Evolutionary conservation across 2,888 invertebrate species (phyloP).

Genomic region (Halocaridina rubra): DNA sequence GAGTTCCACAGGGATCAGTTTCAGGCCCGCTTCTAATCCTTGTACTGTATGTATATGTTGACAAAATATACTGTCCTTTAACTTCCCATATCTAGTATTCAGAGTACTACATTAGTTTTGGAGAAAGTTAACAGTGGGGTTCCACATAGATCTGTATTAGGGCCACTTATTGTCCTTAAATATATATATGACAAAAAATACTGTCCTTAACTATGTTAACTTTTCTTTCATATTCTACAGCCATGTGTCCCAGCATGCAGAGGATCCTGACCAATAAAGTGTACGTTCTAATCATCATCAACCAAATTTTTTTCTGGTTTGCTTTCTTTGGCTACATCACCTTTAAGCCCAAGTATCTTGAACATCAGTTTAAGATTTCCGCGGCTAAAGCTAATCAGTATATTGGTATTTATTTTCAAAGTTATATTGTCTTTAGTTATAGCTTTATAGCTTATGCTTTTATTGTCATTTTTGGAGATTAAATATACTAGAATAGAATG

Average conservation of each 20-base stretch:
- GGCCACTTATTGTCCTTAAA: background rate
- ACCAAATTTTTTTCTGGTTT: conserved; percentile 51
- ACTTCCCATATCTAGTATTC: no score
- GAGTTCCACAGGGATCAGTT: no score
- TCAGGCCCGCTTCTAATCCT: no score
- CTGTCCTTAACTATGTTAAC: background rate
- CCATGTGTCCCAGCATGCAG: background rate
- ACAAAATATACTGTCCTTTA: no score
- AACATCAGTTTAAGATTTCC: conserved; percentile 57
- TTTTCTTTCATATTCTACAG: background rate
- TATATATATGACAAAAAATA: background rate
- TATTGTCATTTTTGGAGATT: background rate
- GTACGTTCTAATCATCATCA: conserved; percentile 22
- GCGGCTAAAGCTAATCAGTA: conserved; percentile 52
- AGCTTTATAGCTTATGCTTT: background rate
- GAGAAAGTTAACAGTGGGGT: no score
- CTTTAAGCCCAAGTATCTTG: conserved; percentile 50
- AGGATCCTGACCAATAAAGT: conserved; percentile 38
- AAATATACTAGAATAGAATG: background rate
- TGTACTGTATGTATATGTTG: no score
- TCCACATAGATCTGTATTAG: background rate
- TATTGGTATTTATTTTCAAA: conserved; percentile 16
- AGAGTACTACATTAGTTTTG: no score
- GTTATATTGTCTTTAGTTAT: background rate
- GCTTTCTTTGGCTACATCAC: conserved; percentile 53